Conservation (phyloP, 2,797 vertebrate species). For the Diglossa cyanea region DNA sequence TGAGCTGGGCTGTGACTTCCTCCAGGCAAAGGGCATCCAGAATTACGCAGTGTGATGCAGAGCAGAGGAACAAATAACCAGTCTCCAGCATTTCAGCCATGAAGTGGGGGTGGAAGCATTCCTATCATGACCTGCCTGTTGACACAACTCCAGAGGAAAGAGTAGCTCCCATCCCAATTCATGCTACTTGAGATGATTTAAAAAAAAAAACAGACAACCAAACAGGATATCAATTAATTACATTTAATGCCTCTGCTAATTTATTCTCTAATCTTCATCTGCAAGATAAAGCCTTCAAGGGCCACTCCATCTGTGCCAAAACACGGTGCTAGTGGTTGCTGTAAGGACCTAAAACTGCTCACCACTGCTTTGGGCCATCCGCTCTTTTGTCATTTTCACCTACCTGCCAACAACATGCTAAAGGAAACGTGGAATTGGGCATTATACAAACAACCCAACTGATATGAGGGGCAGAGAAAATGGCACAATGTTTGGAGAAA, state of each 20-base stretch:
- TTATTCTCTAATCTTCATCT: background rate
- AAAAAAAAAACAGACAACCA: background rate
- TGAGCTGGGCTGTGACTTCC: conserved; percentile 6
- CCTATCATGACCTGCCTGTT: background rate
- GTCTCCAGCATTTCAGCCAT: background rate
- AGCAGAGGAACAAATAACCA: background rate
- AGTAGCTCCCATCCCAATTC: background rate
- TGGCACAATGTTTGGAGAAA: background rate
- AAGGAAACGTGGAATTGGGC: background rate
- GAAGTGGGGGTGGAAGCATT: background rate
- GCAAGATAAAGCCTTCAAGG: background rate
- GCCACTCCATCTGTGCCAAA: background rate
- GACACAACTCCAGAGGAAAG: background rate
- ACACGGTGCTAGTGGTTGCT: background rate
- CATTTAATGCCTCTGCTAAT: background rate
- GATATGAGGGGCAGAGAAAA: background rate
- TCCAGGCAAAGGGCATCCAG: conserved; percentile 24
- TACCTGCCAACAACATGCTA: background rate
- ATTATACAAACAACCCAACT: background rate
- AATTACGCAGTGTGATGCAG: background rate
- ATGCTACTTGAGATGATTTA: background rate
- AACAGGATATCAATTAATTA: background rate
- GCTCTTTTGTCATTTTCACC: background rate
- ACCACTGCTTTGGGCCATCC: background rate
- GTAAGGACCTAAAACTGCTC: background rate